Conservation (phyloP, 1,140 invertebrate genomes). For the Drosophila quadrilineata region DNA sequence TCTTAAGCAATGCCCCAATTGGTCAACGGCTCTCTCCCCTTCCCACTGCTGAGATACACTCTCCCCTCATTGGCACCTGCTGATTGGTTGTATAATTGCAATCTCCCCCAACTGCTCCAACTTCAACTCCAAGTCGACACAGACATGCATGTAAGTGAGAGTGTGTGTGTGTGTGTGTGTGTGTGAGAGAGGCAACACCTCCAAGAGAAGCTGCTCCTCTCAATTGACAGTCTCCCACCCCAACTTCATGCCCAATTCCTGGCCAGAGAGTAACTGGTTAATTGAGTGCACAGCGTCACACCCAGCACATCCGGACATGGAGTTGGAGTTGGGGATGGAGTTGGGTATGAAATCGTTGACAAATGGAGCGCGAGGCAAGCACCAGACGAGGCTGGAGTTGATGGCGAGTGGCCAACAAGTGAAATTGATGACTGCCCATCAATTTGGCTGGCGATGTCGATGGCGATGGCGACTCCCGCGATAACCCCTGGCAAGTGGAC, state of each 20-base stretch:
- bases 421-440: conserved; percentile 78
- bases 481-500: conserved; percentile 43
- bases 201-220: too few species aligned
- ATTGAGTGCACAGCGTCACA: conserved; percentile 58
- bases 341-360: conserved; percentile 45
- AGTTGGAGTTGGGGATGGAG: conserved; percentile 1
- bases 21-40: neutral
- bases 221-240: neutral
- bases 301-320: conserved; percentile 23
- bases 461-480: too few species aligned
- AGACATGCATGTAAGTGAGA: too few species aligned
- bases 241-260: neutral
- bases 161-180: too few species aligned
- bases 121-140: conserved; percentile 11
- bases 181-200: too few species aligned
- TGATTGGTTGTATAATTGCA: conserved; percentile 27
- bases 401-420: conserved; percentile 52
- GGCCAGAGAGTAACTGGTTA: conserved; percentile 31
- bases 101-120: neutral
- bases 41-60: neutral
- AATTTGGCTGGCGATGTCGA: conserved; percentile 61
- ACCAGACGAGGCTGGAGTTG: conserved; percentile 1
- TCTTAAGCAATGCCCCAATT: neutral
- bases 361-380: conserved; percentile 48
- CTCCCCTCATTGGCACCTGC: neutral